These are phyloP conservation scores for Ploceus nigricollis DNA, from an alignment of 2,113 vertebrate genomes.

Conservation along the genomic window DNA sequence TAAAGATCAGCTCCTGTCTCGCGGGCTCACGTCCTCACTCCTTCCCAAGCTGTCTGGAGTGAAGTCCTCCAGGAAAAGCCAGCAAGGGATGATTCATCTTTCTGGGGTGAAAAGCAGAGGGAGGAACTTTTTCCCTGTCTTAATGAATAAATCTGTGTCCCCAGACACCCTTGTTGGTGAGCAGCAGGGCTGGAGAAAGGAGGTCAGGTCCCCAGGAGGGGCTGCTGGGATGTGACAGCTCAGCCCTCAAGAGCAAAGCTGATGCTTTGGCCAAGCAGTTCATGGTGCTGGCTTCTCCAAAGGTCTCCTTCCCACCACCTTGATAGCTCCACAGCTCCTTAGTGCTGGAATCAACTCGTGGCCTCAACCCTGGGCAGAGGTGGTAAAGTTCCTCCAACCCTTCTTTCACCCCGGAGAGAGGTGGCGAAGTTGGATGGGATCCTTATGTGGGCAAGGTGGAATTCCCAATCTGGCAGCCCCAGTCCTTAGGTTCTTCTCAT, in stretches of 20 bases:
- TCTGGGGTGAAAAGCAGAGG: not conserved
- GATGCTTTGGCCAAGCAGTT: not conserved
- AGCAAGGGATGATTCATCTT: not conserved
- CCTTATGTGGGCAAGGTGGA: not conserved
- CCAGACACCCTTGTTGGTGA: not conserved
- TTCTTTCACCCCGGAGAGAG: fast-evolving
- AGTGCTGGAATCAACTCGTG: not conserved
- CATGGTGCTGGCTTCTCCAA: not conserved
- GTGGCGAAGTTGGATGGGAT: fast-evolving
- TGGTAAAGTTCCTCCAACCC: not conserved
- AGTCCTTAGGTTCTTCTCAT: fast-evolving
- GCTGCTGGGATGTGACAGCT: not conserved
- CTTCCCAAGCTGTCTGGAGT: not conserved
- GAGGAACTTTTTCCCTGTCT: not conserved
- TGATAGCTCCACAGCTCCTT: not conserved
- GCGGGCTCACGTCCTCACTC: not conserved
- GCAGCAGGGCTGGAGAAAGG: not conserved
- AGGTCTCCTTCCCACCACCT: not conserved
- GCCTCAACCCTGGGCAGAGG: not conserved
- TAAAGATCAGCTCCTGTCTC: not conserved
- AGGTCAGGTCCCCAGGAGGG: not conserved
- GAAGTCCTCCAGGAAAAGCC: not conserved
- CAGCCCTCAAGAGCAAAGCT: not conserved
- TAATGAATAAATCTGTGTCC: not conserved
- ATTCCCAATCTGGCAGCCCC: not conserved